Percentiles rank a stretch among this genome's conserved stretches.
phyloP scores from a whole-genome alignment of 1,140 invertebrate species.

The Samia ricini region DNA sequence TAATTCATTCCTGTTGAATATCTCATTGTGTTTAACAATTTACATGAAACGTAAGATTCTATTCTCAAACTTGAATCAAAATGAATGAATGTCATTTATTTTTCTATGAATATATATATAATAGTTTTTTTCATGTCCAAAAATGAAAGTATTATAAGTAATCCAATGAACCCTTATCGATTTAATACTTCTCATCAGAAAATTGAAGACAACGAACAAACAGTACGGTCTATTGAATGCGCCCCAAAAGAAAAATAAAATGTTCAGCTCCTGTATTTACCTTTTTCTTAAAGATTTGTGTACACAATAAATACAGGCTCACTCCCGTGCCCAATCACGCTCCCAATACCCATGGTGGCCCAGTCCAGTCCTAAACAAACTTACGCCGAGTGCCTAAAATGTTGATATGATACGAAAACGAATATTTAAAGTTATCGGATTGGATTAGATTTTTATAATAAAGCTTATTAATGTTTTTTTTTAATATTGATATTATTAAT shows the following conservation, averaged over 20 bases:
- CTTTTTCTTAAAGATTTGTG: conserved; percentile 60
- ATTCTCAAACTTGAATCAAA: too few relatives aligned
- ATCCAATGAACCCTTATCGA: neutral
- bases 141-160: neutral
- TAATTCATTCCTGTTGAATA: too few relatives aligned
- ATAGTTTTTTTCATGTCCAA: neutral
- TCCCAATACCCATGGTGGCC: conserved; percentile 42
- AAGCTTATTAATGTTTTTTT: neutral
- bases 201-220: conserved; percentile 3
- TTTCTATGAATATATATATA: too few relatives aligned
- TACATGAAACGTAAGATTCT: too few relatives aligned
- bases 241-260: conserved; percentile 27
- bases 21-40: too few relatives aligned
- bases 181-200: conserved; percentile 2
- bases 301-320: conserved; percentile 50
- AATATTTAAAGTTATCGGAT: neutral
- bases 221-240: neutral
- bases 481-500: too few relatives aligned
- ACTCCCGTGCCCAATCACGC: conserved; percentile 55
- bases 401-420: conserved; percentile 15
- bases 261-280: conserved; percentile 44
- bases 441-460: neutral
- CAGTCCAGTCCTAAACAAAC: conserved; percentile 61
- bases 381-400: conserved; percentile 44
- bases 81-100: too few relatives aligned